Base-by-base conservation (phyloP, 2,797 vertebrate species). In the Sebastes hopkinsi region DNA sequence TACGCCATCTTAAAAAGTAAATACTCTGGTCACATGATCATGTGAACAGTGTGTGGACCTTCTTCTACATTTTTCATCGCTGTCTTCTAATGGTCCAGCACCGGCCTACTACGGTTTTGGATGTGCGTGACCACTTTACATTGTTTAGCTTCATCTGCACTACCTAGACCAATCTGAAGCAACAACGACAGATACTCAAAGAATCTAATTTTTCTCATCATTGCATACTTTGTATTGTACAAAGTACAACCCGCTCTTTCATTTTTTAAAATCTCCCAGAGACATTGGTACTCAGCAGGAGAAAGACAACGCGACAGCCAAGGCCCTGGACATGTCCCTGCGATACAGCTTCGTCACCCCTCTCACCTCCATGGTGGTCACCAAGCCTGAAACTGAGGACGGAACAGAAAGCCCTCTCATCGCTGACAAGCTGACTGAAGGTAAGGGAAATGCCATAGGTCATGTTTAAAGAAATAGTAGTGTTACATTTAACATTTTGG, bases 341-440 rank as follows among this genome's bases (percentile, higher is more conserved):
- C 94, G 83, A 67, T 99, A 98, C 88, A 96, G 92, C 82, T 99
- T 99, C 67, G 97, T 99, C 83, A 99, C 98, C 0, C 97, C 97
- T 0, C 92, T 99, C 85, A 99, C 98, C 16, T 99, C 98, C 83
- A 98, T 99, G 98, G 96, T 99, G 84, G 98, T 99, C 86, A 98
- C 96, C 87, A 99, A 98, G 83, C 98, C 98, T 20, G 95, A 98
- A 79, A 88, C 88, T 2, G 89, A 94, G 20, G 81, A 92, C 0
- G 70, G 77, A 1, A 20, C 79, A 69, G 89, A 92, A 16, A 86
- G 92, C 38, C 85, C 81, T 1, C 81, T 94, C 23, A 91, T 99
- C 9, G 98, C 97, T 3, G 94, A 99, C 90, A 99, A 99, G 86
- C 92, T 97, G 25, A 95, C 93, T 32, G 97, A 99, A 89, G 97